Percentiles rank a stretch among this genome's conserved stretches.
Conservation (phyloP, 92 coral and sea anemone genomes). For the Parazoanthus swiftii region DNA sequence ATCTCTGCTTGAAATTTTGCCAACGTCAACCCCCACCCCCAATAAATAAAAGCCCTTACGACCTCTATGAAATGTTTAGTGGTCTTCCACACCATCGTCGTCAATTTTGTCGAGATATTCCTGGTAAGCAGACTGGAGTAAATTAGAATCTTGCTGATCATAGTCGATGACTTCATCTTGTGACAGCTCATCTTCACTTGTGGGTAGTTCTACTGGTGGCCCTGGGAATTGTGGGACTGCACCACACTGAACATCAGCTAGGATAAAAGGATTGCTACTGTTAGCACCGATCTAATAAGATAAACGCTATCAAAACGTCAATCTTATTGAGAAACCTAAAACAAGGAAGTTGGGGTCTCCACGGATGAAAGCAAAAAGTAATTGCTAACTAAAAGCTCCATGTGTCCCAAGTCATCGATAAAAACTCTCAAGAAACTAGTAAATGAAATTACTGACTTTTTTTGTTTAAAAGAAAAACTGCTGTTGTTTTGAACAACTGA, state of each 20-base stretch:
- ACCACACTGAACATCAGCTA: conserved; percentile 30
- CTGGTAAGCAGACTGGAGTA: conserved; percentile 70
- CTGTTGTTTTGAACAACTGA: too few relatives aligned
- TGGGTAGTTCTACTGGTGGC: background rate
- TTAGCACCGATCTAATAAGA: background rate
- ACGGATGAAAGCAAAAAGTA: too few relatives aligned
- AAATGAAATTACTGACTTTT: too few relatives aligned
- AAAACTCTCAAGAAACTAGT: too few relatives aligned
- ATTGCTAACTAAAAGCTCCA: too few relatives aligned
- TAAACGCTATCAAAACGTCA: background rate
- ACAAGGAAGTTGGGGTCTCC: too few relatives aligned
- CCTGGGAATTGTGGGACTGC: conserved; percentile 24
- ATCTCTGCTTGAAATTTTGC: background rate
- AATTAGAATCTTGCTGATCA: conserved; percentile 57
- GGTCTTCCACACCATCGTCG: conserved; percentile 49
- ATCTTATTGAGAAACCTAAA: background rate
- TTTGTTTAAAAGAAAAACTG: too few relatives aligned
- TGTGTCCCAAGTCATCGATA: too few relatives aligned
- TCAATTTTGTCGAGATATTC: conserved; percentile 65
- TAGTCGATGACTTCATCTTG: conserved; percentile 79
- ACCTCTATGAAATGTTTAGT: background rate
- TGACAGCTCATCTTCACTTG: conserved; percentile 52
- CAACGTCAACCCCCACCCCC: background rate
- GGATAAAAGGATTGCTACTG: background rate
- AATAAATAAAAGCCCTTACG: background rate